Evolutionary conservation across 2,797 vertebrate species (phyloP), one percentile per base, ranked within the genome.

Genomic region (Gymnoscopelus braueri): DNA sequence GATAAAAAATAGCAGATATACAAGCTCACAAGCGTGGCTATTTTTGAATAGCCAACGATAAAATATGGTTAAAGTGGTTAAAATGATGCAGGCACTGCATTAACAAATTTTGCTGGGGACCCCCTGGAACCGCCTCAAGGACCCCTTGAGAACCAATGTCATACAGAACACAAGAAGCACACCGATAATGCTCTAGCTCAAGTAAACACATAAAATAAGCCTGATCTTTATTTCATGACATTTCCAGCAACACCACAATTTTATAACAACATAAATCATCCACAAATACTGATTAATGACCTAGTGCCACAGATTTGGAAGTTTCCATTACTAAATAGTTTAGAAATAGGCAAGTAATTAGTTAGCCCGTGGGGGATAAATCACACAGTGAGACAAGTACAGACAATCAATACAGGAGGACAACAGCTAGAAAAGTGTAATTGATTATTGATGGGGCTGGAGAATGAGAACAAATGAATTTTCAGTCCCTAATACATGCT

Each of bases 381-480:
- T 84, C 73, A 72, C 71, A 61, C 35, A 57, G 49, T 29, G 65
- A 68, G 35, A 62, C 63, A 69, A n/a, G 13, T 62, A 75, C 54
- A 67, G 24, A 62, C 49, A 77, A 87, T 88, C 81, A 77, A 75
- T 84, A 15, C 51, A 23, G 52, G 12, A n/a, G 52, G 63, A 62
- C 69, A 13, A 44, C 39, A 73, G 67, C 53, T 13, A 39, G 23
- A 62, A 57, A 67, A 77, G 23, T 19, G 61, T 85, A 86, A 92
- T 89, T 85, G 81, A 85, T 87, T 90, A 90, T 89, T 80, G 90
- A 91, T 88, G 71, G 52, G 61, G 32, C 77, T 77, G 65, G 81
- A 80, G 39, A 84, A 81, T 78, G 69, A 82, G 60, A 82, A 84
- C 63, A 71, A 86, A 80, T 72, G 44, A 55, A 63, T 50, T 15